These are phyloP conservation scores for Apodemus sylvaticus DNA, from an alignment of 2,113 vertebrate genomes.

Conservation along the genomic window DNA sequence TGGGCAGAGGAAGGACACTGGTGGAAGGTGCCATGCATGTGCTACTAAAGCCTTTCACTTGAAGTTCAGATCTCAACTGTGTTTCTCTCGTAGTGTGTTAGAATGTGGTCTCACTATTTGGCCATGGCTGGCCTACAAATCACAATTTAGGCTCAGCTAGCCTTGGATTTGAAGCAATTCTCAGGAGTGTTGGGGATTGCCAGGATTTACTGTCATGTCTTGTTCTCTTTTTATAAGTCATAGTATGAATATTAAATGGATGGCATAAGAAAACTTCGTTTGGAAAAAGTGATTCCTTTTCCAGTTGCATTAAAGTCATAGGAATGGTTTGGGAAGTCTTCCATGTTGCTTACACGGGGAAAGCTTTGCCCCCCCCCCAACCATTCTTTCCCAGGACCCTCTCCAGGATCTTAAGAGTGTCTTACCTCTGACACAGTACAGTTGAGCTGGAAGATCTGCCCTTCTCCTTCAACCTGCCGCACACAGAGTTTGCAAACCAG, in stretches of 20 bases:
- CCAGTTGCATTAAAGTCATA: too few relatives aligned
- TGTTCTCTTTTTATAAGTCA: not conserved
- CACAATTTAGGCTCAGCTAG: not conserved
- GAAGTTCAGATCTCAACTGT: not conserved
- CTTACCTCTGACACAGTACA: constrained; percentile 94
- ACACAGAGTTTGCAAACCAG: constrained; percentile 96
- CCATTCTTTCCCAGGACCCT: accelerated
- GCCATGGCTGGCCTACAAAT: not conserved
- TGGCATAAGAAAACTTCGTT: not conserved
- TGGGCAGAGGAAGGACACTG: not conserved
- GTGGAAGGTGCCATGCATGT: accelerated
- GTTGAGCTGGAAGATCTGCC: constrained; percentile 97
- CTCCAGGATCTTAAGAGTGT: not conserved
- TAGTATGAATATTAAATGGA: not conserved
- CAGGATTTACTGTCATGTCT: not conserved
- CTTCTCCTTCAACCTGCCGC: constrained; percentile 95
- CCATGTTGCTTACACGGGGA: accelerated
- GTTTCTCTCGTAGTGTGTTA: not conserved
- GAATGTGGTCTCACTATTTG: not conserved
- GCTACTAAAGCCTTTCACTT: not conserved
- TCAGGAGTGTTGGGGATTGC: not conserved
- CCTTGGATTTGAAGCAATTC: not conserved
- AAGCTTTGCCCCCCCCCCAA: accelerated
- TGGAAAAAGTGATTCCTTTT: not conserved
- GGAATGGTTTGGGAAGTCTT: not conserved